phyloP scores from a whole-genome alignment of 2,113 vertebrate genomes.

The Naja naja region DNA sequence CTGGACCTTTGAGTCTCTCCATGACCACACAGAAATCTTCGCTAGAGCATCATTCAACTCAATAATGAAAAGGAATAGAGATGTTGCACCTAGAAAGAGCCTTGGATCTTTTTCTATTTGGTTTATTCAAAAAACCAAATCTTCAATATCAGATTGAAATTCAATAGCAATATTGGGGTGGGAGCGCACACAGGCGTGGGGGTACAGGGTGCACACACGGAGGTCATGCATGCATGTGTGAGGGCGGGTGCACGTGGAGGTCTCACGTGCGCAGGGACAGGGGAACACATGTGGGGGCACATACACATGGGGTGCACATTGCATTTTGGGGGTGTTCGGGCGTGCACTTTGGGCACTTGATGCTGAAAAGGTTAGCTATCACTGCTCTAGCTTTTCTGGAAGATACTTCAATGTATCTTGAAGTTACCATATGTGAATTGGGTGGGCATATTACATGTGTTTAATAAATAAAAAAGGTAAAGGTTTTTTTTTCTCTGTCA shows the following conservation, averaged over 20 bases:
- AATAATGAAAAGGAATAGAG: background rate
- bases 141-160: background rate
- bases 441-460: background rate
- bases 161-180: too few relatives aligned
- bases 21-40: background rate
- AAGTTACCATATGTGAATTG: background rate
- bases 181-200: too few relatives aligned
- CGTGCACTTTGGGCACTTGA: too few relatives aligned
- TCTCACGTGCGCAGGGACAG: too few relatives aligned
- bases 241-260: too few relatives aligned
- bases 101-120: background rate
- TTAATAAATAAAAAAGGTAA: background rate
- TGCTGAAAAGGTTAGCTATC: too few relatives aligned
- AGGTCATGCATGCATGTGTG: too few relatives aligned
- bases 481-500: background rate
- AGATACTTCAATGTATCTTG: background rate
- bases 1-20: background rate
- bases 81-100: background rate
- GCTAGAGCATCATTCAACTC: background rate
- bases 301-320: too few relatives aligned
- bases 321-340: too few relatives aligned
- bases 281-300: too few relatives aligned
- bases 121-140: background rate
- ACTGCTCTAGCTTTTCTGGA: background rate
- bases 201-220: too few relatives aligned